Evolutionary conservation across 2,113 vertebrate genomes (phyloP).

Genomic region (Sylvilagus bachmani): DNA sequence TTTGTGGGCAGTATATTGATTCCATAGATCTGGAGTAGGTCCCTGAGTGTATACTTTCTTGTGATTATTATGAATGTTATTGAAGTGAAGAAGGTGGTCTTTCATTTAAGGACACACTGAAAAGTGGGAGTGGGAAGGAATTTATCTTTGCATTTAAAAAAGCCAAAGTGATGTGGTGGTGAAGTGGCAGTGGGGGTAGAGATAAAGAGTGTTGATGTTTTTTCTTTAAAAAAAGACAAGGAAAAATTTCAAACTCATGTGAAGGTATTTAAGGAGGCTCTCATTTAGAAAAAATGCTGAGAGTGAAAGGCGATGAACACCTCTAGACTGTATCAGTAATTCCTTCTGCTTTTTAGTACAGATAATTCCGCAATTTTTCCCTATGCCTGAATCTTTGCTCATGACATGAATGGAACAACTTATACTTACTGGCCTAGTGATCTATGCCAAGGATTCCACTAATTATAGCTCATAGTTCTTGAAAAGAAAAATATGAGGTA

Average conservation of each 20-base stretch:
- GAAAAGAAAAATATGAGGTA: conserved; percentile 43
- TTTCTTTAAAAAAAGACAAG: neutral
- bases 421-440: neutral
- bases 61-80: neutral
- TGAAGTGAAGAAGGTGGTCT: neutral
- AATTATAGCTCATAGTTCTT: conserved; percentile 55
- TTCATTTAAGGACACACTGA: neutral
- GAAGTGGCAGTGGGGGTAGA: neutral
- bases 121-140: neutral
- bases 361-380: conserved; percentile 20
- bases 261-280: neutral
- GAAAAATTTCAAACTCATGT: neutral
- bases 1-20: neutral
- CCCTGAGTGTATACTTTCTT: neutral
- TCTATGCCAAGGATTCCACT: conserved; percentile 44
- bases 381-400: neutral
- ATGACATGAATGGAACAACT: neutral
- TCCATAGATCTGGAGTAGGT: neutral
- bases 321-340: neutral
- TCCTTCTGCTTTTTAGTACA: neutral
- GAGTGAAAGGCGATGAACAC: neutral
- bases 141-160: neutral
- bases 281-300: neutral
- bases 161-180: neutral
- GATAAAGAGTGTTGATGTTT: neutral